Evolutionary conservation across 2,797 vertebrate species (phyloP), one percentile per base, ranked within the genome.

Genomic region (Coregonus sp.): DNA sequence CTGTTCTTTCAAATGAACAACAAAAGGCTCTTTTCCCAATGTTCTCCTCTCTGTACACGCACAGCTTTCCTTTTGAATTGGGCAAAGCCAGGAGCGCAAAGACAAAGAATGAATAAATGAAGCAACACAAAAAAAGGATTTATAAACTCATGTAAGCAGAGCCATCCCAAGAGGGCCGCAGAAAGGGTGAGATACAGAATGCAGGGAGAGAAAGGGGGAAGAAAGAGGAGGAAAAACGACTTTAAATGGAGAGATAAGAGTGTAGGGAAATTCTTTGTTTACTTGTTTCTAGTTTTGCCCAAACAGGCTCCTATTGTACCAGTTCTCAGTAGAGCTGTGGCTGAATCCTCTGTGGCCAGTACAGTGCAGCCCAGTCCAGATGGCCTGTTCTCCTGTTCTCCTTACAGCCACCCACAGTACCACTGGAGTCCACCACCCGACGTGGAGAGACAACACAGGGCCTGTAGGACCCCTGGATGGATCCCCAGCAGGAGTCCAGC

Each of bases 81-180:
- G 81, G 86, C 86, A 83, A 84, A 88, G 86, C 84, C 87, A 77
- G 85, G 75, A 76, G 85, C 54, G 85, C 81, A 81, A 85, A 92
- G 88, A 92, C 91, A 91, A 92, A 92, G 86, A 69, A 50, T 85
- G 88, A 92, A 90, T 91, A 89, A 92, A 92, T 47, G 54, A 84
- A 76, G 73, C 25, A 72, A 81, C 81, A 90, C 87, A 88, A 89
- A 89, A 76, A 82, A 89, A 63, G 89, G 90, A 89, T 91, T 92
- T 92, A 92, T 91, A 87, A 89, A 90, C 85, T 90, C 84, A 81
- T 90, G 86, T 89, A 86, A 86, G 86, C 83, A 88, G 81, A 89
- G 82, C 80, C 84, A 91, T 88, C 87, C 87, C 86, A 85, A 87
- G 90, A 89, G 88, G 85, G 81, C 25, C 6, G 51, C 31, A 14